Percentiles rank a stretch among this genome's conserved stretches.
Conservation (phyloP, 2,113 vertebrate species). For the Amia ocellicauda region DNA sequence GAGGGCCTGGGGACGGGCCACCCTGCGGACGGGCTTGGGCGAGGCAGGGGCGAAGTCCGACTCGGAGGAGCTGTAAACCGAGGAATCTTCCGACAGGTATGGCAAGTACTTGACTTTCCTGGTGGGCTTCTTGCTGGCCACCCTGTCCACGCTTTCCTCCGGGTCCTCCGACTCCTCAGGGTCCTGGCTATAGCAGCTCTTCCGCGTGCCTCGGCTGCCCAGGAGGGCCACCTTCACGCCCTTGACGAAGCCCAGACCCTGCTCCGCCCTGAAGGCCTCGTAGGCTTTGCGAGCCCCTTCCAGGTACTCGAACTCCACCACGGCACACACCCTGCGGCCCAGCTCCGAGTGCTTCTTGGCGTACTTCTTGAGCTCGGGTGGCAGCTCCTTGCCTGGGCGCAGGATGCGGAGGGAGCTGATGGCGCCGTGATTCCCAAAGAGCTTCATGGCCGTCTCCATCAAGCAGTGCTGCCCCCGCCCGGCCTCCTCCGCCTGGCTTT, state of each 20-base stretch:
- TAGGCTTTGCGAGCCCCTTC: conserved; percentile 57
- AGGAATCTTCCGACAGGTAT: conserved; percentile 3
- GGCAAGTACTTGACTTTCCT: not conserved
- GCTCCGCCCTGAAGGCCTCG: conserved; percentile 38
- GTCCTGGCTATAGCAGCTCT: conserved; percentile 18
- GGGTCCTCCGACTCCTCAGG: conserved; percentile 13
- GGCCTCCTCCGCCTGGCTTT: not conserved
- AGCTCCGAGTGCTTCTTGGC: conserved; percentile 53
- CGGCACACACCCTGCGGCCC: conserved; percentile 57
- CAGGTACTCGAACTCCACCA: conserved; percentile 69
- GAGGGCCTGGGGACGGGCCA: conserved; percentile 14
- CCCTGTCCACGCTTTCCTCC: conserved; percentile 17
- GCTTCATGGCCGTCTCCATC: conserved; percentile 49
- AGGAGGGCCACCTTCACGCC: conserved; percentile 52
- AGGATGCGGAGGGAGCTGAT: conserved; percentile 63
- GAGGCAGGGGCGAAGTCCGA: rapidly evolving
- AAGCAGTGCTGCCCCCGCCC: conserved; percentile 31
- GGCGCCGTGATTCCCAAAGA: conserved; percentile 53
- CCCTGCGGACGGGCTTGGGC: not conserved
- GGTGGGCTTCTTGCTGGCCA: conserved; percentile 25
- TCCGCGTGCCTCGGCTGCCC: conserved; percentile 46
- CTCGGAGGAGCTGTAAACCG: conserved; percentile 20
- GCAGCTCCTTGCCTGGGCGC: conserved; percentile 66
- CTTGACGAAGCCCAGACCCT: not conserved
- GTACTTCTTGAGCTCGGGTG: conserved; percentile 56